Evolutionary conservation across 2,113 vertebrate species (phyloP), one percentile per base, ranked within the genome.

Genomic region (Pedionomus torquatus): DNA sequence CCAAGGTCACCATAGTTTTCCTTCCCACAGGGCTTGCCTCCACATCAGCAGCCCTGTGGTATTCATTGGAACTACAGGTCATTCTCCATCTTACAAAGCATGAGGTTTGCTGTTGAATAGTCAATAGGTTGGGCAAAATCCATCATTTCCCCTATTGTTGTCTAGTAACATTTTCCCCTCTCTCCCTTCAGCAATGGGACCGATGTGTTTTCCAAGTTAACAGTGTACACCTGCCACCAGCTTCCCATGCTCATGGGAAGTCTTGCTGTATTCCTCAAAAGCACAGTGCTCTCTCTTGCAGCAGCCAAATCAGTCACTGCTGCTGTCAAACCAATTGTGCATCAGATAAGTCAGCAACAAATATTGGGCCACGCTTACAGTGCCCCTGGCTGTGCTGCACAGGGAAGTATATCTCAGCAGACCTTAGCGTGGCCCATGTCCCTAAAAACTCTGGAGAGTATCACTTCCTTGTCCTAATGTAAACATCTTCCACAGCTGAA

Each of bases 231-330:
- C 87, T 52, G 44, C 17, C 41, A 41, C 31, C 24, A 70, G 7
- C 28, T 58, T 80, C 60, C n/a, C 33, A 9, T 7, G 52, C 25
- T 70, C 19, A 6, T 19, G 31, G 37, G 6, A 46, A 68, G 26
- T 26, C 46, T 44, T 63, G 30, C 41, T 58, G 21, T 93, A 8
- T 75, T 94, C 87, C 90, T 95, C 72, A 88, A 90, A 80, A 92
- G 85, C 48, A 72, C 58, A 74, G 2, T 7, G 2, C 30, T 66
- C 2, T 60, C 57, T 79, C 66, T 83, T 65, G 57, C 70, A 90
- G 75, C 52, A 83, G 55, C 26, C 81, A 35, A 71, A 41, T 24
- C 52, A 31, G 55, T 52, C 61, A 17, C 37, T 64, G 30, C 1
- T 16, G 5, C 15, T 52, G 52, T 60, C 51, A 46, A 68, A 12